These are phyloP conservation scores for Erebia aethiops DNA, from an alignment of 2,888 invertebrate genomes.

Conservation along the genomic window DNA sequence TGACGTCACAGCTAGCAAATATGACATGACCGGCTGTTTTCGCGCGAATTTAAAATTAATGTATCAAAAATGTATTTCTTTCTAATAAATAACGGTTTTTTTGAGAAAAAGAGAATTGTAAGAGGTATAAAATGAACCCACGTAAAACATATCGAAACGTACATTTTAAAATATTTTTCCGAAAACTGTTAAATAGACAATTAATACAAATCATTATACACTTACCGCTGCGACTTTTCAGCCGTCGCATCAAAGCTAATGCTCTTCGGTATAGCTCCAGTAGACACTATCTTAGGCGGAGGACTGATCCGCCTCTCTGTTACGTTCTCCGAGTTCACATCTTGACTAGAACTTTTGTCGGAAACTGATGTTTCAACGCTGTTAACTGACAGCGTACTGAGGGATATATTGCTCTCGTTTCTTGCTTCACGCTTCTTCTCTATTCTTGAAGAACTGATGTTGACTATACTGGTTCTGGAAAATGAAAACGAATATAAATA, in stretches of 20 bases:
- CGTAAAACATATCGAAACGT: too few relatives aligned
- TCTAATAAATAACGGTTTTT: too few relatives aligned
- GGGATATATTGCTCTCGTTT: constrained; percentile 58
- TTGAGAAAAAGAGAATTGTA: too few relatives aligned
- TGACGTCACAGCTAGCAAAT: too few relatives aligned
- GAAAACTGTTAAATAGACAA: too few relatives aligned
- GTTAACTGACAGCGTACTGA: constrained; percentile 74
- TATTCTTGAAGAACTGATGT: constrained; percentile 72
- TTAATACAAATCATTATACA: too few relatives aligned
- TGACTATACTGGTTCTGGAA: constrained; percentile 66
- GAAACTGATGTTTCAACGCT: constrained; percentile 73
- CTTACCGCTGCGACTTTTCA: constrained; percentile 87
- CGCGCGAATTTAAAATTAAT: too few relatives aligned
- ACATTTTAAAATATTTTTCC: too few relatives aligned
- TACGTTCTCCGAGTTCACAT: constrained; percentile 75
- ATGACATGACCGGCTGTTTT: too few relatives aligned
- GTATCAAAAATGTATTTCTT: too few relatives aligned
- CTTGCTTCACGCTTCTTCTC: constrained; percentile 64
- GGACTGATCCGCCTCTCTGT: constrained; percentile 73
- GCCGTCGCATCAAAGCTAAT: constrained; percentile 96
- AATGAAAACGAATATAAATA: neutral
- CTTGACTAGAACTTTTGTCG: constrained; percentile 77
- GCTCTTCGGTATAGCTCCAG: constrained; percentile 95
- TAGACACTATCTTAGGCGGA: constrained; percentile 80
- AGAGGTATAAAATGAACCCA: too few relatives aligned